Base-by-base conservation (phyloP, 1,140 invertebrate genomes). In the Catajapyx aquilonaris region DNA sequence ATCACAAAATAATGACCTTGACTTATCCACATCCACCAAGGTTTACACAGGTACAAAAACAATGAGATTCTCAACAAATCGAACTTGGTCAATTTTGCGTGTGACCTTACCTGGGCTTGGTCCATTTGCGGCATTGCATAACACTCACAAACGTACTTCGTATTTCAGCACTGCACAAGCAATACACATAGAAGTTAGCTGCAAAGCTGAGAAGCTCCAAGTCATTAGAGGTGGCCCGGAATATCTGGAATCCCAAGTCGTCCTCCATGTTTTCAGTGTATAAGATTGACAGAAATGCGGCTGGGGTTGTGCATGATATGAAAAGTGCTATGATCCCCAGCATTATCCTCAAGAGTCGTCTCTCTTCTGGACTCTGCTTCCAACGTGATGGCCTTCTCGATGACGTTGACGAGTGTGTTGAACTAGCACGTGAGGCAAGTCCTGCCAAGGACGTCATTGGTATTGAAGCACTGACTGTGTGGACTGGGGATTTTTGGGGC, bases 111-210 rank as follows among this genome's bases (percentile, higher is more conserved):
- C n/a, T n/a, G n/a, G n/a, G n/a, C n/a, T n/a, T n/a, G n/a, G n/a
- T n/a, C n/a, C n/a, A n/a, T 28, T 13, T 28, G 13, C 23, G 23
- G 13, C 23, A 28, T 28, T 28, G 7, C 7, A 28, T 28, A 28
- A 28, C 23, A 28, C 7, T 9, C 10, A 50, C 15, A 34, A 59
- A 55, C 16, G 51, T 55, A 38, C 45, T 45, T 17, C 56, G 41
- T 31, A 59, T 54, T 38, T 59, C 56, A n/a, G 51, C 52, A 34
- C 53, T 55, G 43, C 56, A 59, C 33, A 55, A 39, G 31, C 55
- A 55, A 37, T 59, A 59, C 3, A 59, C 44, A 37, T 56, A 59
- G 36, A 59, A 59, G 37, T 59, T 59, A 34, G 54, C 47, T 19
- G 56, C 51, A 38, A 54, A 59, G 35, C 57, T 59, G 25, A 53